Percentiles rank a stretch among this genome's conserved stretches.
phyloP scores from a whole-genome alignment of 2,888 invertebrate species.

The Caradrina clavipalpis region DNA sequence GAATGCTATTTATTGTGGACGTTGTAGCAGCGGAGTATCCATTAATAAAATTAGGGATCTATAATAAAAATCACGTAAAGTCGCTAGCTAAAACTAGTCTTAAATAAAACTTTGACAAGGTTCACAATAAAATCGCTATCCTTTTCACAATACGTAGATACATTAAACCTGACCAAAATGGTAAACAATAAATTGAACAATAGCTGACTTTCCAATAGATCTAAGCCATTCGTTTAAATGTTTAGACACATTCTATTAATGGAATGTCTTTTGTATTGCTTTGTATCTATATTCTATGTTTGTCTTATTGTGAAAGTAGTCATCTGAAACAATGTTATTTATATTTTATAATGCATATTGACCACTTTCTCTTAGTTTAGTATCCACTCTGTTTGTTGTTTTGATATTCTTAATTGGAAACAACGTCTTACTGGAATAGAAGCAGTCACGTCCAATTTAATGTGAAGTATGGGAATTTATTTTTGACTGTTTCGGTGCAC shows the following conservation, averaged over 20 bases:
- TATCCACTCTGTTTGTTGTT: neutral
- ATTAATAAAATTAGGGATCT: no score
- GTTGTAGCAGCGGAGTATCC: no score
- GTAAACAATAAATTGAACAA: slow-evolving; percentile 16
- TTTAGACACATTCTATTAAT: neutral
- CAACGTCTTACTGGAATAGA: no score
- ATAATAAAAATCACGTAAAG: no score
- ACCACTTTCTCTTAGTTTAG: slow-evolving; percentile 7
- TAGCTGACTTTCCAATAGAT: slow-evolving; percentile 37
- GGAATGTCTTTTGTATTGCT: slow-evolving; percentile 2
- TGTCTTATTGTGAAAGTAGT: slow-evolving; percentile 18
- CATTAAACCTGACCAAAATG: slow-evolving; percentile 26
- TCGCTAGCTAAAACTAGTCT: neutral
- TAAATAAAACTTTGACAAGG: neutral
- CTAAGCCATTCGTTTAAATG: neutral
- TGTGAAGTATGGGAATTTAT: no score
- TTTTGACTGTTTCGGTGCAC: no score
- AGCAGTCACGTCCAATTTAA: no score
- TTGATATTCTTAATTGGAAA: neutral
- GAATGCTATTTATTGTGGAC: no score
- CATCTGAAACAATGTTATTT: slow-evolving; percentile 5
- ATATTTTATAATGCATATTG: neutral
- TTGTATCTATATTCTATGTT: neutral
- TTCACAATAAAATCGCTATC: slow-evolving; percentile 17
- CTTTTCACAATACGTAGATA: slow-evolving; percentile 6